Base-by-base conservation (phyloP, 1,140 invertebrate genomes). In the Varroa destructor region DNA sequence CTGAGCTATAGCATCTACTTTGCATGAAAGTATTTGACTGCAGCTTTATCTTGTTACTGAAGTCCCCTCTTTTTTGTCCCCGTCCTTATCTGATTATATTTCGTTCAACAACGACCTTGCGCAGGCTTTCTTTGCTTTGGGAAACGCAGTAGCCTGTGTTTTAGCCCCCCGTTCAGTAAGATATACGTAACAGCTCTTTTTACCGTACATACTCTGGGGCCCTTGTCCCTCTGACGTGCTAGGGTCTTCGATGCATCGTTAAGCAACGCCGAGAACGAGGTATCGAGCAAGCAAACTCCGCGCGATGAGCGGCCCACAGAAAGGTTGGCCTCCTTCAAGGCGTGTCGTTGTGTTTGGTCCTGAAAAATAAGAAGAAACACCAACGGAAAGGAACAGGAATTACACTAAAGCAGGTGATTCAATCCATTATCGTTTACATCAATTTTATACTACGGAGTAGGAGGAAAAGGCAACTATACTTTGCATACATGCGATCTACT, bases 241-340 rank as follows among this genome's bases (percentile, higher is more conserved):
- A 67, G 37, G 36, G 61, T 67, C 46, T 67, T 67, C 46, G 61
- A 67, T 67, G 61, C 61, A 67, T 67, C 61, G 40, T 67, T 67
- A 46, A 67, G 61, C 37, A 67, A 67, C 40, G 61, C 61, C 10
- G 61, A 67, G 61, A 67, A 67, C 61, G 61, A 67, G 2, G 61
- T 67, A 46, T 67, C 61, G 12, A 67, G 46, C 46, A 37, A 67
- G 61, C 40, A 67, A 46, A 67, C 61, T 43, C 61, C 61, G 12
- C 61, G 61, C 61, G 61, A 36, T 5, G 61, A 67, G 12, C 61
- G 61, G 61, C 61, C 40, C 61, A 67, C 61, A 14, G 61, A 67
- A 43, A 67, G 61, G 61, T 67, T 67, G 61, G 61, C 61, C 46
- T 67, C 61, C 36, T 67, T 67, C 40, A 67, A 37, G 14, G 61